Evolutionary conservation across 2,888 invertebrate species (phyloP), one percentile per base, ranked within the genome.

Genomic region (Sesamia inferens): DNA sequence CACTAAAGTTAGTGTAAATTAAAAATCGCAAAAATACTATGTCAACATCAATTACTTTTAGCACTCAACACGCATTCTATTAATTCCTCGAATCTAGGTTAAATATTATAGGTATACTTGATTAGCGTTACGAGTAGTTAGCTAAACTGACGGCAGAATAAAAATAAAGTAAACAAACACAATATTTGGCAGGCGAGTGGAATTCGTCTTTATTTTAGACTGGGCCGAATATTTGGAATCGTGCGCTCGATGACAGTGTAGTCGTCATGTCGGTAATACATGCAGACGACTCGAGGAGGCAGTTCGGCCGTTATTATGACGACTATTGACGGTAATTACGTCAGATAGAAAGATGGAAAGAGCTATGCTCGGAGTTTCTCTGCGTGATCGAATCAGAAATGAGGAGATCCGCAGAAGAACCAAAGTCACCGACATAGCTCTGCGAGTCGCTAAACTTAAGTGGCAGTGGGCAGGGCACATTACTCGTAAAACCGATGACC

Each of bases 191-290:
- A 88, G 83, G 58, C 78, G 76, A 73, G 58, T 70, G 90, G 90
- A 88, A 91, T 91, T 86, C 78, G 83, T 79, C 85, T 93, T 92
- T 92, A 92, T 92, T 90, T 90, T 88, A 75, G 85, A 88, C 84
- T 81, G 85, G 81, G 68, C 83, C 83, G 86, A 87, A 86, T 86
- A 86, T 82, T 85, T 87, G 75, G 81, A 78, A 83, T 88, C 85
- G 87, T 78, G 24, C 24, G 61, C 74, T 66, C 79, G 85, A 74
- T 85, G 89, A 86, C 63, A 78, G 4, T 65, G 16, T 74, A 73
- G 76, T 84, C 88, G 82, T 79, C 77, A 82, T 71, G 78, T 62
- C 62, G 65, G 31, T 63, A 57, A 77, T 57, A 73, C 71, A 66
- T 71, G 70, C 75, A 47, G 63, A 61, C 44, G 51, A 62, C 55